Base-by-base conservation (phyloP, 2,113 vertebrate species). In the Hippocampus guttulatus region DNA sequence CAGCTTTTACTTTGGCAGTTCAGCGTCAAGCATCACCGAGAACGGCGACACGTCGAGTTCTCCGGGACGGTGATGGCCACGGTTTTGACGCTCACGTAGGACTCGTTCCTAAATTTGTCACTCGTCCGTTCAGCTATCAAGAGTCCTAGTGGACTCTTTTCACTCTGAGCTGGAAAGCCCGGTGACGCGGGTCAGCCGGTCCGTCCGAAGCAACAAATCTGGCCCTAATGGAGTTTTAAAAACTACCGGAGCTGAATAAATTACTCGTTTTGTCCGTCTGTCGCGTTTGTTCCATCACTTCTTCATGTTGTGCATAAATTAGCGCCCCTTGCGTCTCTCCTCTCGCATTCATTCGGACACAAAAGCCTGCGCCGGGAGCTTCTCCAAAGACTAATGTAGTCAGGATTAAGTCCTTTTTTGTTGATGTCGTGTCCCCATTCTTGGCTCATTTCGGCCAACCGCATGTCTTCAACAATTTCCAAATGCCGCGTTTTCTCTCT, bases 241-340 rank as follows among this genome's bases (percentile, higher is more conserved):
- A 41, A 64, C 38, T 51, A 66, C 27, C 58, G 75, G 57, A 60
- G 66, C 75, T 18, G 51, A 57, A 86, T 88, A 85, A 83, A 88
- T 87, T 78, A 84, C 65, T 47, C 71, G 62, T 74, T 58, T 41
- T 84, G 75, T 81, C 78, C 80, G 68, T 78, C 81, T 85, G 66
- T 55, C 43, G 38, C 41, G 7, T 73, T 77, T 75, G 69, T 74
- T 75, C 78, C 25, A 83, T 82, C 75, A 75, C 71, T 75, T 83
- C 77, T 83, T 83, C 70, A 79, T 79, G 58, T 82, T 88, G 67
- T 78, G 79, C 82, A 88, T 85, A 87, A 82, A 87, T 88, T 83
- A 82, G 70, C 61, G 45, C 51, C 64, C 64, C 68, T 58, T 21
- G 67, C 70, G 57, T 65, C 73, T 69, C 70, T 69, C 49, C 68